These are phyloP conservation scores for Amphilophus citrinellus DNA, from an alignment of 2,113 vertebrate species.

Conservation along the genomic window DNA sequence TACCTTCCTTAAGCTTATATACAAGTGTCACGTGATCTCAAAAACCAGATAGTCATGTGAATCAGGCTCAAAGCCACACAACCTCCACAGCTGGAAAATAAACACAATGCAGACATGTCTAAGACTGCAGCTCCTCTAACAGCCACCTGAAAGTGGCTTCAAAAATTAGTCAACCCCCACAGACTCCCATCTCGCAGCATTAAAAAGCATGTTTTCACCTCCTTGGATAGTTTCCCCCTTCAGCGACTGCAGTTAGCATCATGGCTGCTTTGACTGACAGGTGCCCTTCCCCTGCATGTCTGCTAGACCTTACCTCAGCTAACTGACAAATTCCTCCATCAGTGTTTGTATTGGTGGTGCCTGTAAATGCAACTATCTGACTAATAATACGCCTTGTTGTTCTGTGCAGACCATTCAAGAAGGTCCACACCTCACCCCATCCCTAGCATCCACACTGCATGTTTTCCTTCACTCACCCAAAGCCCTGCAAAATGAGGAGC, in stretches of 20 bases:
- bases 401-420: background rate
- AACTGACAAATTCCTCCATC: background rate
- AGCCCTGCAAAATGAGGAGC: no score
- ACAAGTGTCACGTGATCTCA: background rate
- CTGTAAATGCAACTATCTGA: no score
- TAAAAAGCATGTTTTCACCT: background rate
- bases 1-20: background rate
- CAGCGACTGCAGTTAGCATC: background rate
- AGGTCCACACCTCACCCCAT: background rate
- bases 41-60: background rate
- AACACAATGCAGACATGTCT: background rate
- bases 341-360: no score
- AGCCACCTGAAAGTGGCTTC: background rate
- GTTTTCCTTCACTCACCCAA: background rate
- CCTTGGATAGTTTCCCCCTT: background rate
- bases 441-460: background rate
- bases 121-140: background rate
- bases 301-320: background rate
- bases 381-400: background rate
- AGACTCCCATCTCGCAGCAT: background rate
- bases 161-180: background rate
- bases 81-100: background rate
- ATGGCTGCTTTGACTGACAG: no score
- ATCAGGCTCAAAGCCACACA: background rate
- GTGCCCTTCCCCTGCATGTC: no score